Base-by-base conservation (phyloP, 2,113 vertebrate genomes). In the Bubo blakistoni region DNA sequence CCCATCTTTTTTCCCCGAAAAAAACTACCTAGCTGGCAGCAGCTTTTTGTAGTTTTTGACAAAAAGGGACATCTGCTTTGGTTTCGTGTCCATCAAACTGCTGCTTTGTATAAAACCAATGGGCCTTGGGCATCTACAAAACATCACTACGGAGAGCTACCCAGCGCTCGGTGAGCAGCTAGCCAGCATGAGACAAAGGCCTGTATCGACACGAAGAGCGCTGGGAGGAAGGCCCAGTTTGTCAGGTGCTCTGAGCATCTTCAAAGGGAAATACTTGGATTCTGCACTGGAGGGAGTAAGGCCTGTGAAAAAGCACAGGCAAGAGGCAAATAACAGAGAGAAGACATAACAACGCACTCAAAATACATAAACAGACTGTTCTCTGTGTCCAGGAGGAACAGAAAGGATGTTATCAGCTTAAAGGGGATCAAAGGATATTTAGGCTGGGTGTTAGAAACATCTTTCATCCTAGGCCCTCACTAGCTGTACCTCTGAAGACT, bases 381-480 rank as follows among this genome's bases (percentile, higher is more conserved):
- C 67, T 88, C 57, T 84, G 0, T 72, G 87, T 71, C 86, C 83
- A 79, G 57, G 47, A 77, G 93, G 89, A 91, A 79, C 16, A 74
- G 70, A 94, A 47, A 87, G 93, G 96, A 87, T 91, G 83, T 91
- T 84, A 91, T 24, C 95, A 91, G 94, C 83, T 95, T 94, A 91
- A 70, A 86, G 72, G 80, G 83, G 91, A 92, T 96, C 89, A 96
- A 91, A 96, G 89, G 73, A 71, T 91, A 81, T 86, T 84, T 63
- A 87, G 86, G 81, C 73, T 89, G 96, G 77, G 70, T 91, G 91
- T 55, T n/a, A 85, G 86, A 71, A 94, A 19, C 51, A 19, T 51
- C 91, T 88, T 62, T 92, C 5, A 58, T 40, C 46, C 80, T 72
- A 59, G 79, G 63, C 80, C 72, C 82, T 94, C 74, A 2, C 76